Evolutionary conservation across 2,797 vertebrate genomes (phyloP).

Genomic region (Nyctalus aviator): DNA sequence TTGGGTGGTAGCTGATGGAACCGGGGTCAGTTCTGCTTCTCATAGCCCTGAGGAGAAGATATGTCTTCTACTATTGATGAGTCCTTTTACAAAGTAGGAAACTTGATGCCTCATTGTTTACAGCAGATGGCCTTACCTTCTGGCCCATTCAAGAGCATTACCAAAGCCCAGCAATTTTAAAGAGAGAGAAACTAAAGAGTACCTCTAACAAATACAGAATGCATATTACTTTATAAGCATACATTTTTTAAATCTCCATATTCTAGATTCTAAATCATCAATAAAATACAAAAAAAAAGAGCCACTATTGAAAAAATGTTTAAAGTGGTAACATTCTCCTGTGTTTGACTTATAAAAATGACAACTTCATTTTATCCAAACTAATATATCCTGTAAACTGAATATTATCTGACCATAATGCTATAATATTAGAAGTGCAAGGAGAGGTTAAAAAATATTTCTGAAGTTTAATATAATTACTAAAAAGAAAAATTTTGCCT

Average conservation of each 20-base stretch:
- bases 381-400: background rate
- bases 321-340: background rate
- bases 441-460: slow-evolving; percentile 40
- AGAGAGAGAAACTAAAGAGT: slow-evolving; percentile 31
- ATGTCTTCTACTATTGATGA: background rate
- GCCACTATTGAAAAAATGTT: background rate
- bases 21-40: background rate
- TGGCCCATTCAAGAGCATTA: background rate
- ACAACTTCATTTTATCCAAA: slow-evolving; percentile 45
- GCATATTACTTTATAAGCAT: background rate
- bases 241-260: slow-evolving; percentile 20
- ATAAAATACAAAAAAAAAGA: background rate
- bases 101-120: background rate
- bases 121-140: background rate
- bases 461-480: slow-evolving; percentile 29
- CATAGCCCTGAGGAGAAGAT: background rate
- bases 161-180: background rate
- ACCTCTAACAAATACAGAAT: background rate
- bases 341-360: slow-evolving; percentile 42
- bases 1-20: background rate
- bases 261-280: slow-evolving; percentile 9
- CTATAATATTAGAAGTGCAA: slow-evolving; percentile 32
- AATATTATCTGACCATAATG: background rate
- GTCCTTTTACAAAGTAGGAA: background rate
- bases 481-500: background rate